A percentile compares a stretch with the other conserved stretches of the same genome.
phyloP scores from a whole-genome alignment of 2,888 invertebrate genomes.

The Bedellia somnulentella region DNA sequence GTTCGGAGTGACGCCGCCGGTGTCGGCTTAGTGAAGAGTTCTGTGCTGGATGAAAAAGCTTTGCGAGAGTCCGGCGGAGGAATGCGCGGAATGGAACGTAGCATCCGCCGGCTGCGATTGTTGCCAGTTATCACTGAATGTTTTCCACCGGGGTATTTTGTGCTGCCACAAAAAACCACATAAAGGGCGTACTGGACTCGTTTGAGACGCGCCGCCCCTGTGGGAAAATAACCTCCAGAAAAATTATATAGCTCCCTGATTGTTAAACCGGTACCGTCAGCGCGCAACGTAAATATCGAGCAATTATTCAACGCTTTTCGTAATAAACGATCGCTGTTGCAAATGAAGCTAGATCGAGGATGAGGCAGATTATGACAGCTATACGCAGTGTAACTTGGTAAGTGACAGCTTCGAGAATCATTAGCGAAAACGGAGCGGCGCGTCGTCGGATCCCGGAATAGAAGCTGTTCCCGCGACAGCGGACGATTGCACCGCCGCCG shows the following conservation, averaged over 20 bases:
- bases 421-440: conserved; percentile 49
- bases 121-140: conserved; percentile 62
- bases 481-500: conserved; percentile 40
- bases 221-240: conserved; percentile 61
- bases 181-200: conserved; percentile 57
- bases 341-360: too few relatives aligned
- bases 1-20: conserved; percentile 16
- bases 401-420: conserved; percentile 29
- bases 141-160: conserved; percentile 57
- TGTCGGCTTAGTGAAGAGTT: conserved; percentile 24
- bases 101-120: conserved; percentile 61
- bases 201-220: conserved; percentile 54
- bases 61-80: conserved; percentile 37
- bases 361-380: too few relatives aligned
- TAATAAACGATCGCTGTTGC: too few relatives aligned
- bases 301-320: too few relatives aligned
- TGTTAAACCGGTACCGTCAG: conserved; percentile 1
- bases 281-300: too few relatives aligned
- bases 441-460: conserved; percentile 34
- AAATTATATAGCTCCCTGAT: conserved; percentile 55
- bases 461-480: conserved; percentile 31
- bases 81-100: conserved; percentile 53
- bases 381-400: too few relatives aligned
- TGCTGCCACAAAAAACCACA: conserved; percentile 56
- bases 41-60: conserved; percentile 52